Evolutionary conservation across 2,113 vertebrate species (phyloP).

Genomic region (Rhodinocichla rosea): DNA sequence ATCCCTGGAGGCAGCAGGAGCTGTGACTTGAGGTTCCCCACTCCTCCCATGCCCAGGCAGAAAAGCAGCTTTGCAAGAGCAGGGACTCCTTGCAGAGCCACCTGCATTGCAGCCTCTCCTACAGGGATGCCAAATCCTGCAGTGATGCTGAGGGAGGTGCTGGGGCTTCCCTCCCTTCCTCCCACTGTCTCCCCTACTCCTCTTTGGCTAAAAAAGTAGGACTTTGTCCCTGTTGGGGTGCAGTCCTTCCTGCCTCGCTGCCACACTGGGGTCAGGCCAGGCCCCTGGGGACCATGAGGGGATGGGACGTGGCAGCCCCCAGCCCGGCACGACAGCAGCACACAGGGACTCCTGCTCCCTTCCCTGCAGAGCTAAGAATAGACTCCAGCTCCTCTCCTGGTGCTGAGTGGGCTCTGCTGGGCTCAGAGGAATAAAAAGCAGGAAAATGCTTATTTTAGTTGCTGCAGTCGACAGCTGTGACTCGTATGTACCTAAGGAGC

Average conservation of each 20-base stretch:
- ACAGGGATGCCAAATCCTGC: background rate
- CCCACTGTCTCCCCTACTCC: background rate
- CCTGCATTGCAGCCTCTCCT: background rate
- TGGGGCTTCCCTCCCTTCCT: background rate
- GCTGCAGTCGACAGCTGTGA: constrained; percentile 55
- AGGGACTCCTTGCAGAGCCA: background rate
- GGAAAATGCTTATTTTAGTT: constrained; percentile 54
- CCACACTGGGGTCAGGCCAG: background rate
- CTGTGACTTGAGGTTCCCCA: background rate
- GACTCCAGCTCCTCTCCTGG: constrained; percentile 23
- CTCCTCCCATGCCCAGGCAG: background rate
- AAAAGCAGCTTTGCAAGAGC: background rate
- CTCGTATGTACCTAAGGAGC: constrained; percentile 24
- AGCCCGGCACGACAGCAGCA: accelerated
- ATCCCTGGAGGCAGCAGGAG: background rate
- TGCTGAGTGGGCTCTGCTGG: constrained; percentile 60
- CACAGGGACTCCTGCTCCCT: background rate
- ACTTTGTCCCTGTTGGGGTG: background rate
- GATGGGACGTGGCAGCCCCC: background rate
- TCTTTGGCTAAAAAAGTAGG: background rate
- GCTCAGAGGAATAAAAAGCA: constrained; percentile 64
- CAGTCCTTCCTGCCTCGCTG: background rate
- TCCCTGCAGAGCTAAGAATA: constrained; percentile 63
- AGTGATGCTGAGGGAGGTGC: background rate
- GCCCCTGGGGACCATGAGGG: background rate